A percentile compares a stretch with the other conserved stretches of the same genome.
Conservation (phyloP, 64 coral and sea anemone species). For the Acropora yongei region DNA sequence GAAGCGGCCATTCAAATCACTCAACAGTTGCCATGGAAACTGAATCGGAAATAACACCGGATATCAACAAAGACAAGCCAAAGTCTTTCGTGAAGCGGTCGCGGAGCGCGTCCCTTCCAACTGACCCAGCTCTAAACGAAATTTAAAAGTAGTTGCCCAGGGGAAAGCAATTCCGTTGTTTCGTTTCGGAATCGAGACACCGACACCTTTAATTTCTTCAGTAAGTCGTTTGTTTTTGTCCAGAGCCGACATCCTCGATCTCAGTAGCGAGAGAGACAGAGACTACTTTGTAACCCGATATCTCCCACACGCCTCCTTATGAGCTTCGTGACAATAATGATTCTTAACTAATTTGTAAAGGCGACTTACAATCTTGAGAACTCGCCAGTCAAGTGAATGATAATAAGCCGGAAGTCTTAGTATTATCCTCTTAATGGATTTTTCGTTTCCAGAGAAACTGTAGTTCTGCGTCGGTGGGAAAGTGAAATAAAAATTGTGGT, state of each 20-base stretch:
- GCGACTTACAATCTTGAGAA: too few relatives aligned
- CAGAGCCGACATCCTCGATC: too few relatives aligned
- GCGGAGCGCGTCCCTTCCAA: slow-evolving; percentile 22
- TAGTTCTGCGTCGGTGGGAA: too few relatives aligned
- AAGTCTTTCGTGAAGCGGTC: background rate
- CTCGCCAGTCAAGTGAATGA: too few relatives aligned
- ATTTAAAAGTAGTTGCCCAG: background rate
- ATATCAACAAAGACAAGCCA: background rate
- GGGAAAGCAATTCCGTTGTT: background rate
- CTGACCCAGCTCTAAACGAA: background rate
- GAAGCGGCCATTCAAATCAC: background rate
- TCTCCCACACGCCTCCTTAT: too few relatives aligned
- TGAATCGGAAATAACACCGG: background rate
- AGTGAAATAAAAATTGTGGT: too few relatives aligned
- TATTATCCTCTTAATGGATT: background rate
- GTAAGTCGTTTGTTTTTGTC: background rate
- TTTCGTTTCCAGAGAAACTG: too few relatives aligned
- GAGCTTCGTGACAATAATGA: too few relatives aligned
- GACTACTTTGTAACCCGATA: too few relatives aligned
- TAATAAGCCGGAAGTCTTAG: background rate
- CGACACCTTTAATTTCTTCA: background rate
- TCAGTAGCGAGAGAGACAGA: too few relatives aligned
- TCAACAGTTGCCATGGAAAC: background rate
- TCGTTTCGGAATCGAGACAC: background rate
- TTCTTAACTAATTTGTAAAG: too few relatives aligned